Evolutionary conservation across 2,888 invertebrate genomes (phyloP).

Genomic region (Microctonus hyperodae): DNA sequence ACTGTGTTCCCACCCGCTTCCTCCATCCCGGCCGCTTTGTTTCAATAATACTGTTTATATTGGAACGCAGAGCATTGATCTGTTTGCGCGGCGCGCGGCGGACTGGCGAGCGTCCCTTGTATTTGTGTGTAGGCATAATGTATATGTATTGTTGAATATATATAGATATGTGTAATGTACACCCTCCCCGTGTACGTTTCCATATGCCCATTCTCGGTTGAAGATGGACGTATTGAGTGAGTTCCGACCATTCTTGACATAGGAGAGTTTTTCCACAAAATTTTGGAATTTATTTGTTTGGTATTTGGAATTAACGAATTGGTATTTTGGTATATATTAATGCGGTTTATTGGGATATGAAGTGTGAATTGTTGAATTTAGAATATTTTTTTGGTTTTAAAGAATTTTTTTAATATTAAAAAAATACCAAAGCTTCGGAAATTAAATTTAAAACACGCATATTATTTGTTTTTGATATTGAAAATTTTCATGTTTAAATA

Average conservation of each 20-base stretch:
- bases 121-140: conserved; percentile 20
- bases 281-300: neutral
- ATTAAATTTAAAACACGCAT: no score
- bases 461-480: no score
- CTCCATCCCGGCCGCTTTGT: conserved; percentile 59
- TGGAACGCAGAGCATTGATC: conserved; percentile 63
- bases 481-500: no score
- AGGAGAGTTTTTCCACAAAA: neutral
- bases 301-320: neutral
- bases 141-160: conserved; percentile 32
- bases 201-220: conserved; percentile 16
- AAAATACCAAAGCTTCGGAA: no score
- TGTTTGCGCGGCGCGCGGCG: conserved; percentile 59
- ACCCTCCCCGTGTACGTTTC: conserved; percentile 41
- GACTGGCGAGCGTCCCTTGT: conserved; percentile 37
- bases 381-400: no score
- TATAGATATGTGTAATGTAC: conserved; percentile 38
- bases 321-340: no score
- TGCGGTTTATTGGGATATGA: no score
- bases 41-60: conserved; percentile 64
- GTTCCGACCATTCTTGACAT: conserved; percentile 32
- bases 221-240: conserved; percentile 61
- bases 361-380: no score
- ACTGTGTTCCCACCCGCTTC: conserved; percentile 36
- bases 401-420: no score